Conservation (phyloP, 2,113 vertebrate genomes). For the Aramus guarauna region DNA sequence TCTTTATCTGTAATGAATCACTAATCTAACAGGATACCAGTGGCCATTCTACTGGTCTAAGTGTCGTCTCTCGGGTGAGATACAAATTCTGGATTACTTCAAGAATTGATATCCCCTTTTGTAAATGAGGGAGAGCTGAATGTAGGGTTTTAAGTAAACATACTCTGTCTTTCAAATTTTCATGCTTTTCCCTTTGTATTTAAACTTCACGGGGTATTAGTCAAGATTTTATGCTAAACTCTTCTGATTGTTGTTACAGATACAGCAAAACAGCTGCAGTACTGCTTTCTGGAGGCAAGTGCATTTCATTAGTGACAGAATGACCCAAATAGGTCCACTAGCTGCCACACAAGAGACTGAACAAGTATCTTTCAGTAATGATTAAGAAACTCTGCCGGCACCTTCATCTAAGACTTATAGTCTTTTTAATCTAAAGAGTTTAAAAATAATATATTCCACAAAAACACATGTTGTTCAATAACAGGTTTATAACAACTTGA, state of each 20-base stretch:
- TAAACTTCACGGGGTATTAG: not conserved
- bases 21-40: not conserved
- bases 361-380: not conserved
- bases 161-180: not conserved
- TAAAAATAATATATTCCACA: not conserved
- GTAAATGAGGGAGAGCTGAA: not conserved
- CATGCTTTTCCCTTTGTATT: not conserved
- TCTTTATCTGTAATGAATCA: not conserved
- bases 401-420: not conserved
- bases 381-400: not conserved
- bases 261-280: not conserved
- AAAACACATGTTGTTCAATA: not conserved
- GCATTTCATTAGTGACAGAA: not conserved
- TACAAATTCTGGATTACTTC: not conserved
- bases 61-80: not conserved
- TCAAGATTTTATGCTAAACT: not conserved
- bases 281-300: not conserved
- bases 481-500: not conserved
- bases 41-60: not conserved
- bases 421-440: not conserved
- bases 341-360: not conserved
- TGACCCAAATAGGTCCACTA: not conserved
- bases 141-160: not conserved
- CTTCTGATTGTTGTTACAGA: not conserved
- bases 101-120: not conserved